Evolutionary conservation across 2,113 vertebrate genomes (phyloP).

Genomic region (Oplegnathus fasciatus): DNA sequence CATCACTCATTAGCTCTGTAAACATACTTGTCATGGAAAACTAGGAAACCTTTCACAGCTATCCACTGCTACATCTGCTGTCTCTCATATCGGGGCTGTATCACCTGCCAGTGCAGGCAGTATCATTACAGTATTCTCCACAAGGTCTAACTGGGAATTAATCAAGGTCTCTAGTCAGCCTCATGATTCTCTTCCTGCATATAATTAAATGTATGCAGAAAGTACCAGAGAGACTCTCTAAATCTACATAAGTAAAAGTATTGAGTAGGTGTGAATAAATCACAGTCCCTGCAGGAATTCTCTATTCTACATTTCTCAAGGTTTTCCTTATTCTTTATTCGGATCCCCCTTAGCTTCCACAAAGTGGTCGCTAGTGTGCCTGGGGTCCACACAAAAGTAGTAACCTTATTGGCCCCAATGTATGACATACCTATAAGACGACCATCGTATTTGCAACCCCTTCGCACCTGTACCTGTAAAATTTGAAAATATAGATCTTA

Average conservation of each 20-base stretch:
- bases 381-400: too few relatives aligned
- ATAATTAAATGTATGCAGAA: constrained; percentile 54
- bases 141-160: constrained; percentile 32
- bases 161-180: constrained; percentile 39
- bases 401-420: background rate
- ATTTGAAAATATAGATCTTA: too few relatives aligned
- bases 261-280: constrained; percentile 41
- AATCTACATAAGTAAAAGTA: constrained; percentile 31
- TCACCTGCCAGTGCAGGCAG: constrained; percentile 16
- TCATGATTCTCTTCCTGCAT: constrained; percentile 25
- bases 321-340: background rate
- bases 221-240: constrained; percentile 28
- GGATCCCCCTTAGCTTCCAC: too few relatives aligned
- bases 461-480: too few relatives aligned
- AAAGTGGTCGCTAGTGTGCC: too few relatives aligned
- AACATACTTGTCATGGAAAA: constrained; percentile 46
- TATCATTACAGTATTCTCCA: constrained; percentile 24
- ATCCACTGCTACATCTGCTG: constrained; percentile 14
- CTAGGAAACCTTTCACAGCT: constrained; percentile 28
- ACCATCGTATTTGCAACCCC: background rate
- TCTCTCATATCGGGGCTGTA: constrained; percentile 7
- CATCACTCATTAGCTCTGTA: constrained; percentile 41
- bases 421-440: background rate
- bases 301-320: constrained; percentile 33
- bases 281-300: background rate